Conservation (phyloP, 2,113 vertebrate genomes). For the Pseudopipra pipra region DNA sequence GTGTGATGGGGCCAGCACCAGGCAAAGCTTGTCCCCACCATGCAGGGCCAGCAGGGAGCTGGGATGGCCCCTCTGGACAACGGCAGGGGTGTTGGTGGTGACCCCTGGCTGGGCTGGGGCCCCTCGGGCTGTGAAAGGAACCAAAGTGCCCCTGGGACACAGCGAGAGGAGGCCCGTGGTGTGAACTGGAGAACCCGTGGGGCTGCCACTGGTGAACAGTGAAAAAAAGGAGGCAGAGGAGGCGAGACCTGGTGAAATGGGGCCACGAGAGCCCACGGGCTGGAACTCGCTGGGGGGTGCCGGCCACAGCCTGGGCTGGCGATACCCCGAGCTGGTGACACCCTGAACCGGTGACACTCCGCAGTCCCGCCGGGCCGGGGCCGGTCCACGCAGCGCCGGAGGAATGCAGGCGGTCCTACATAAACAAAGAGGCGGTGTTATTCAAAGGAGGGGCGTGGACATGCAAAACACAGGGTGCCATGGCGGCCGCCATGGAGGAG, state of each 20-base stretch:
- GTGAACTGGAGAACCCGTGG: background rate
- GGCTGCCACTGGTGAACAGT: rapidly evolving
- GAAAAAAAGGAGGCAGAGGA: rapidly evolving
- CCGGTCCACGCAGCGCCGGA: background rate
- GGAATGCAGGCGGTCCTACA: rapidly evolving
- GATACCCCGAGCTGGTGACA: too few species aligned
- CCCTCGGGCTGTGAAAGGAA: too few species aligned
- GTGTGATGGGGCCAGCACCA: background rate
- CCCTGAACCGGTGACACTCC: background rate
- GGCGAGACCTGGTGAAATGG: rapidly evolving
- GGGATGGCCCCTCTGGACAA: background rate
- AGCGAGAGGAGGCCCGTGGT: background rate
- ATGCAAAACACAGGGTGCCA: background rate
- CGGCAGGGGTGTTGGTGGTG: background rate
- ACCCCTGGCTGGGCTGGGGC: too few species aligned
- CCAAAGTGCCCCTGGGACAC: rapidly evolving
- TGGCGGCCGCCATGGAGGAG: constrained; percentile 25
- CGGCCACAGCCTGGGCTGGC: too few species aligned
- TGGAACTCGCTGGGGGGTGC: background rate
- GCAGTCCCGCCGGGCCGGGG: too few species aligned
- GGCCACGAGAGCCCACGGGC: rapidly evolving
- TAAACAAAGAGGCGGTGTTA: rapidly evolving
- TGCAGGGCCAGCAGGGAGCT: background rate
- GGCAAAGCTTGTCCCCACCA: rapidly evolving
- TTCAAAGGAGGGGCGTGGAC: rapidly evolving